These are phyloP conservation scores for Heliconius hewitsoni DNA, from an alignment of 1,140 invertebrate species.

Conservation along the genomic window DNA sequence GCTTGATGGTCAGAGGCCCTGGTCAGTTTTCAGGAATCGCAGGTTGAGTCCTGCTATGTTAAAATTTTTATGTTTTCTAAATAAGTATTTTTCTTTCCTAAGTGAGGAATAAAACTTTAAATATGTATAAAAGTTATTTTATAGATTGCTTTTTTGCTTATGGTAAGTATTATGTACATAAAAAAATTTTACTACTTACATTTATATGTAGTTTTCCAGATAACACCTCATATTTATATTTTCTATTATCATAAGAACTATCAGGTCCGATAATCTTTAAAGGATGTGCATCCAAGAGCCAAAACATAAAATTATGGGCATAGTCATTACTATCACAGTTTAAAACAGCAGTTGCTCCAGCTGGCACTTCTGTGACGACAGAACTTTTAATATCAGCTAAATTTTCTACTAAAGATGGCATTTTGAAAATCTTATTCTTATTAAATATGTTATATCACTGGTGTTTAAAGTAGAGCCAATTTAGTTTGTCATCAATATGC, in stretches of 20 bases:
- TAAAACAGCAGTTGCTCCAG: slow-evolving; percentile 83
- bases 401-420: slow-evolving; percentile 44
- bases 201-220: slow-evolving; percentile 85
- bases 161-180: too few species aligned
- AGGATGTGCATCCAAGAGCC: slow-evolving; percentile 83
- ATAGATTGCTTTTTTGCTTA: too few species aligned
- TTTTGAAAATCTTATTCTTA: slow-evolving; percentile 36
- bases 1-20: too few species aligned
- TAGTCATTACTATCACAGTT: slow-evolving; percentile 85
- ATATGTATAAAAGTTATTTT: too few species aligned
- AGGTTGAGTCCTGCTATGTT: too few species aligned
- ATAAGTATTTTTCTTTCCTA: too few species aligned
- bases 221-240: slow-evolving; percentile 87
- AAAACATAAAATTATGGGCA: slow-evolving; percentile 86
- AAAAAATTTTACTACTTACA: slow-evolving; percentile 66
- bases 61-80: too few species aligned
- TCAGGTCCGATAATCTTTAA: slow-evolving; percentile 83
- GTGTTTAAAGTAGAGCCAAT: slow-evolving; percentile 31
- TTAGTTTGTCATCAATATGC: slow-evolving; percentile 57
- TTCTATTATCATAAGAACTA: slow-evolving; percentile 82
- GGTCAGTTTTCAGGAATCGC: too few species aligned
- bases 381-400: slow-evolving; percentile 52
- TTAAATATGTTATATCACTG: slow-evolving; percentile 23
- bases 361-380: slow-evolving; percentile 81
- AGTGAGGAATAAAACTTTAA: too few species aligned